A percentile compares a stretch with the other conserved stretches of the same genome.
phyloP scores from a whole-genome alignment of 2,797 vertebrate species.

The Diceros bicornis region DNA sequence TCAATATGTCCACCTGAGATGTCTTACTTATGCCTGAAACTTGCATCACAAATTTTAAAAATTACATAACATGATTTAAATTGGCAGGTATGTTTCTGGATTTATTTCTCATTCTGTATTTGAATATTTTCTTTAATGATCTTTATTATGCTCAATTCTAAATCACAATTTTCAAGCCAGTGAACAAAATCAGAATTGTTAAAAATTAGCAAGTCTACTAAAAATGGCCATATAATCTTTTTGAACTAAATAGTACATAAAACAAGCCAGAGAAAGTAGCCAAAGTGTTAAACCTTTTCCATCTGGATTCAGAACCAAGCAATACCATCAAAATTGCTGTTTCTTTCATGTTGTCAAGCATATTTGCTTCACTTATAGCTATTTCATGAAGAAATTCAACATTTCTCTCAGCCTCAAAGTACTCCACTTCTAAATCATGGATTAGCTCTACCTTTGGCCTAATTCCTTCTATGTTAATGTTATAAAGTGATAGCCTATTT shows the following conservation, averaged over 20 bases:
- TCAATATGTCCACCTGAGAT: neutral
- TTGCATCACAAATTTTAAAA: constrained; percentile 44
- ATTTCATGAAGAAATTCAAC: constrained; percentile 54
- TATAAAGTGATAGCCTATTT: neutral
- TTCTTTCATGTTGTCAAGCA: neutral
- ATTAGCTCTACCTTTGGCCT: neutral
- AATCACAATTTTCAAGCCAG: constrained; percentile 26
- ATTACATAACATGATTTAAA: constrained; percentile 40
- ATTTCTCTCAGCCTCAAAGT: neutral
- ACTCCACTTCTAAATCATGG: neutral
- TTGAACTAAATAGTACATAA: neutral
- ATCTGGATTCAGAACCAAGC: neutral
- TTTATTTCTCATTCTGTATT: constrained; percentile 40
- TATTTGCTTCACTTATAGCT: neutral
- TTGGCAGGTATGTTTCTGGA: neutral
- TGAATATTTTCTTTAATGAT: constrained; percentile 50
- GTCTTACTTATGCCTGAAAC: constrained; percentile 20
- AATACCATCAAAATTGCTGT: neutral
- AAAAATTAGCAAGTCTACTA: constrained; percentile 52
- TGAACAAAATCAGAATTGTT: constrained; percentile 32
- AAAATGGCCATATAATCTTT: neutral
- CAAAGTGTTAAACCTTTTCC: neutral
- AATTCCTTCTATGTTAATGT: neutral
- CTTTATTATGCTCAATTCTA: constrained; percentile 41
- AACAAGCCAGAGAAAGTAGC: constrained; percentile 10